Percentiles rank a stretch among this genome's conserved stretches.
These are phyloP conservation scores for Stigmatopora argus DNA, from an alignment of 2,113 vertebrate genomes.

Conservation along the genomic window DNA sequence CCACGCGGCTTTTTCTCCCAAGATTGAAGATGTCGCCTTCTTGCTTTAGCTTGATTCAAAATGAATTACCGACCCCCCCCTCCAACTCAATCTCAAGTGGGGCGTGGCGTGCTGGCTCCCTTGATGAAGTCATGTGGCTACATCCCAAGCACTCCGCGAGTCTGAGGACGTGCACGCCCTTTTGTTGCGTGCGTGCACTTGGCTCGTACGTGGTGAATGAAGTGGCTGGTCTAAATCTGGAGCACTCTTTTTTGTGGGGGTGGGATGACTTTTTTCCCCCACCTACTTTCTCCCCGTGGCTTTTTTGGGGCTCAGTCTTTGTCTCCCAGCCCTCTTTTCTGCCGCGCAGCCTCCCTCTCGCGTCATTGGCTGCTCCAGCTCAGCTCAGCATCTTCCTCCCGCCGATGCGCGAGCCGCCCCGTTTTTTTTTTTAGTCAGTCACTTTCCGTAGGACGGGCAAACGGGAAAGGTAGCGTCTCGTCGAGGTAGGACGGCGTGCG, in stretches of 20 bases:
- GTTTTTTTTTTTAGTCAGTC: conserved; percentile 5
- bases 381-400: conserved; percentile 33
- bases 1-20: too few relatives aligned
- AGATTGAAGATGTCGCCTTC: too few relatives aligned
- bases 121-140: too few relatives aligned
- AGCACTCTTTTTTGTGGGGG: conserved; percentile 25
- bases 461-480: conserved; percentile 20
- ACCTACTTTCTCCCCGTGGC: conserved; percentile 25
- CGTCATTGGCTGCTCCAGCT: conserved; percentile 52
- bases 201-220: conserved; percentile 35
- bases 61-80: too few relatives aligned
- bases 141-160: too few relatives aligned
- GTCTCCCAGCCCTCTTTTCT: conserved; percentile 50
- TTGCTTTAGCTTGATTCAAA: neutral
- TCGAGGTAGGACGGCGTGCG: conserved; percentile 24
- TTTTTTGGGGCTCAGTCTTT: conserved; percentile 49
- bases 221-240: conserved; percentile 53
- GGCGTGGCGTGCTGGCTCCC: too few relatives aligned
- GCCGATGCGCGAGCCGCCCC: conserved; percentile 20
- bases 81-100: too few relatives aligned
- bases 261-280: conserved; percentile 24
- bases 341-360: conserved; percentile 23
- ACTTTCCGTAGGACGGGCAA: conserved; percentile 25
- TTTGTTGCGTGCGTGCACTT: conserved; percentile 10
- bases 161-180: neutral